Percentiles rank a stretch among this genome's conserved stretches.
These are phyloP conservation scores for Andrena trimmerana DNA, from an alignment of 2,888 invertebrate genomes.

Conservation along the genomic window DNA sequence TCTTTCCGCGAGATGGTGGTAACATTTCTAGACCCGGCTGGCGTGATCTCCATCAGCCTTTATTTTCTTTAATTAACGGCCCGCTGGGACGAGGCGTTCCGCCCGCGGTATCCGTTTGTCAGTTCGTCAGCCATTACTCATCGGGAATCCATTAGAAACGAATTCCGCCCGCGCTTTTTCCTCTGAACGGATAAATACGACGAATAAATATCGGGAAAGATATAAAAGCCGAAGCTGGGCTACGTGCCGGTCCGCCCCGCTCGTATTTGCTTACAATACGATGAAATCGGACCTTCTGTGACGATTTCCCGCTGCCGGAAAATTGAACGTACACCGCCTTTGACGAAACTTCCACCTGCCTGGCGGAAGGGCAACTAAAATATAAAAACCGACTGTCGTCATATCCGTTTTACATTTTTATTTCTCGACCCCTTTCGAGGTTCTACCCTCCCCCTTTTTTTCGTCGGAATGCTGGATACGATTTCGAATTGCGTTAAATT, in stretches of 20 bases:
- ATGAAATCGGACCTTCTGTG: conserved; percentile 23
- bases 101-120: conserved; percentile 19
- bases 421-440: too few species aligned
- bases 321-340: conserved; percentile 38
- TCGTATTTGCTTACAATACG: conserved; percentile 24
- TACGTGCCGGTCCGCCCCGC: neutral
- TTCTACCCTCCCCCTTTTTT: neutral
- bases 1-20: too few species aligned
- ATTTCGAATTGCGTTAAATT: too few species aligned
- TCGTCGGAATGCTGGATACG: too few species aligned
- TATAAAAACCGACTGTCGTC: conserved; percentile 6
- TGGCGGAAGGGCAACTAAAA: conserved; percentile 4
- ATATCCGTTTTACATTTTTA: neutral
- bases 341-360: neutral
- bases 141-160: conserved; percentile 55
- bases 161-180: conserved; percentile 23
- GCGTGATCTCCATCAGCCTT: conserved; percentile 27
- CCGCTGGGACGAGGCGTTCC: conserved; percentile 9
- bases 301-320: conserved; percentile 21
- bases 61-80: conserved; percentile 52
- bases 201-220: conserved; percentile 56
- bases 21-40: neutral
- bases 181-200: conserved; percentile 39
- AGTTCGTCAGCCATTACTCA: conserved; percentile 42
- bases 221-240: conserved; percentile 37